These are phyloP conservation scores for Brachyrhaphis roseni DNA, from an alignment of 2,797 vertebrate species.

Conservation along the genomic window DNA sequence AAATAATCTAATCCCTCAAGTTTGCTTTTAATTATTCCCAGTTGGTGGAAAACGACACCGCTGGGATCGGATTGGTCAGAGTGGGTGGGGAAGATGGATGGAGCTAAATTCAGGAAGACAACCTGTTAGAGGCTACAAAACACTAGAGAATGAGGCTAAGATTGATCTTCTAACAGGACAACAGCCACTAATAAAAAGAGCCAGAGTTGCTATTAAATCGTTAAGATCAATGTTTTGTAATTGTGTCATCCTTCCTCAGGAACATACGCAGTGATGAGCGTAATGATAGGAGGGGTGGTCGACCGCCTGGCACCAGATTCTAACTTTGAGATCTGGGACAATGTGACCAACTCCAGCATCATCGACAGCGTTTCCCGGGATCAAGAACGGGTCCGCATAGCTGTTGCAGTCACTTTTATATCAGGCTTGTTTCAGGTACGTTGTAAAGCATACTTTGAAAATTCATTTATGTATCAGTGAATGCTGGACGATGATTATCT, in stretches of 20 bases:
- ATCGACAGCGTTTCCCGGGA: slow-evolving; percentile 72
- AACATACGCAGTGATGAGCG: slow-evolving; percentile 92
- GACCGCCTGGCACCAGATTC: slow-evolving; percentile 87
- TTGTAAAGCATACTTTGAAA: not conserved
- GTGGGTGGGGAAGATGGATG: not conserved
- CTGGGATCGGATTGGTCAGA: not conserved
- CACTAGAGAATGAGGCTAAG: not conserved
- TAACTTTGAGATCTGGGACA: slow-evolving; percentile 70
- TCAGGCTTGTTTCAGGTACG: slow-evolving; percentile 91
- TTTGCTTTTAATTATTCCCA: not conserved
- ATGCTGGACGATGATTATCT: not conserved
- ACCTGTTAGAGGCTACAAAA: not conserved
- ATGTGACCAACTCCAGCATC: slow-evolving; percentile 66
- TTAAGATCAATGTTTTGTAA: not conserved
- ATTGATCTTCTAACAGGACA: not conserved
- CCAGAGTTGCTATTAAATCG: not conserved
- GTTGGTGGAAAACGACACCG: not conserved
- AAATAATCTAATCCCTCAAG: not conserved
- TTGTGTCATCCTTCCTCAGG: slow-evolving; percentile 72
- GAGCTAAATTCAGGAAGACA: not conserved
- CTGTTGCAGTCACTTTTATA: slow-evolving; percentile 87
- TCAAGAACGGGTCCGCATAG: slow-evolving; percentile 80
- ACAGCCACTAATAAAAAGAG: not conserved
- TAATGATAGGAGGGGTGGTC: slow-evolving; percentile 92
- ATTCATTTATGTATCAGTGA: not conserved